Percentiles rank a stretch among this genome's conserved stretches.
Evolutionary conservation across 2,797 vertebrate genomes (phyloP).

Genomic region (Muscicapa striata): DNA sequence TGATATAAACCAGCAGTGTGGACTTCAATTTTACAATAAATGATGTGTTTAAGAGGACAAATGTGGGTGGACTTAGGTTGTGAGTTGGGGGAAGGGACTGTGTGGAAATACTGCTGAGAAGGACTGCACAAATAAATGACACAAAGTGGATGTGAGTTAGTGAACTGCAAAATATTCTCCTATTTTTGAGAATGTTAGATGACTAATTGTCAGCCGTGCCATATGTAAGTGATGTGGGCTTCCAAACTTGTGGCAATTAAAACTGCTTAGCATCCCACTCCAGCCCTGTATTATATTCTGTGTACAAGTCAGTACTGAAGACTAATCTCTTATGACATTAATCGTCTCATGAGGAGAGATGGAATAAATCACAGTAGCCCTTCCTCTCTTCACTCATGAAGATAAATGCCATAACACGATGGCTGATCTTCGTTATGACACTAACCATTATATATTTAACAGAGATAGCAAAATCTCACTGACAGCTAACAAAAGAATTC

Average conservation of each 20-base stretch:
- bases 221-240: slow-evolving; percentile 46
- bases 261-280: slow-evolving; percentile 42
- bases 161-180: slow-evolving; percentile 28
- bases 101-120: not conserved
- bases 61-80: slow-evolving; percentile 15
- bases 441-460: slow-evolving; percentile 73
- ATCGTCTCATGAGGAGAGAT: slow-evolving; percentile 57
- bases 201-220: slow-evolving; percentile 49
- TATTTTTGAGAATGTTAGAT: slow-evolving; percentile 49
- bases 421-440: slow-evolving; percentile 72
- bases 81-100: not conserved
- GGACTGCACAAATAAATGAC: not conserved
- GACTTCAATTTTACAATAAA: not conserved
- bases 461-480: slow-evolving; percentile 67
- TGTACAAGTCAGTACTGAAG: slow-evolving; percentile 38
- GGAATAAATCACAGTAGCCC: slow-evolving; percentile 67
- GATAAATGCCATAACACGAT: slow-evolving; percentile 70
- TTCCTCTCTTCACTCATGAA: slow-evolving; percentile 68
- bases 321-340: slow-evolving; percentile 68
- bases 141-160: slow-evolving; percentile 23
- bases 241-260: slow-evolving; percentile 58
- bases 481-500: slow-evolving; percentile 71
- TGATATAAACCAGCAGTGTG: not conserved
- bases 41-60: not conserved
- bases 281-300: slow-evolving; percentile 32